A percentile compares a stretch with the other conserved stretches of the same genome.
Evolutionary conservation across 1,140 invertebrate species (phyloP).

Genomic region (Thalassaphorura encarpata): DNA sequence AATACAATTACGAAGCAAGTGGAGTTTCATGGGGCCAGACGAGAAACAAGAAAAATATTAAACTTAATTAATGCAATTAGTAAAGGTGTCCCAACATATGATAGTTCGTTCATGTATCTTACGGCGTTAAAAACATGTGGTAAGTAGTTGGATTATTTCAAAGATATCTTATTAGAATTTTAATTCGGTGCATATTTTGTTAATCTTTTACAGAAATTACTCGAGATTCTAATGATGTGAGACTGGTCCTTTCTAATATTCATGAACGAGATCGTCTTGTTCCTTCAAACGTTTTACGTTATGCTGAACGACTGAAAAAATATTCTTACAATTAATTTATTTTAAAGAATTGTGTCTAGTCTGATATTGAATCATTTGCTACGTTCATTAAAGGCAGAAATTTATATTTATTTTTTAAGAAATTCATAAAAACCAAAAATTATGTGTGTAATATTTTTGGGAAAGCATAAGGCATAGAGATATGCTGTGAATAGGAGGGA

Average conservation of each 20-base stretch:
- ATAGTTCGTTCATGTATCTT: conserved; percentile 1
- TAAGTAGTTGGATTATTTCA: conserved; percentile 4
- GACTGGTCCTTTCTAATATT: background rate
- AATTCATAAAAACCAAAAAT: too few species aligned
- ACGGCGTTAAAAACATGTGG: conserved; percentile 9
- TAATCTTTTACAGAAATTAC: background rate
- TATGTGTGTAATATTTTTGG: too few species aligned
- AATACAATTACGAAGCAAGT: background rate
- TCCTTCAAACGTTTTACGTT: background rate
- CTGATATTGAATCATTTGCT: too few species aligned
- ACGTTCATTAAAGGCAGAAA: too few species aligned
- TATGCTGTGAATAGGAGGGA: too few species aligned
- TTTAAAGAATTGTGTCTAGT: too few species aligned
- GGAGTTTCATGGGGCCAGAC: background rate
- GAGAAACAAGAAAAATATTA: background rate
- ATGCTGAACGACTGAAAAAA: background rate
- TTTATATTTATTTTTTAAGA: too few species aligned
- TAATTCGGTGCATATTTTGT: background rate
- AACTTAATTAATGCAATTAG: conserved; percentile 8
- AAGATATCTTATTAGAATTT: background rate
- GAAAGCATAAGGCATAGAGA: too few species aligned
- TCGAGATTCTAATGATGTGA: background rate
- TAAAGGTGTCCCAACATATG: conserved; percentile 3
- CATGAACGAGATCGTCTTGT: background rate
- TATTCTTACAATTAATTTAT: background rate